These are phyloP conservation scores for Gallinago jamesoni DNA, from an alignment of 2,113 vertebrate genomes.

Conservation along the genomic window DNA sequence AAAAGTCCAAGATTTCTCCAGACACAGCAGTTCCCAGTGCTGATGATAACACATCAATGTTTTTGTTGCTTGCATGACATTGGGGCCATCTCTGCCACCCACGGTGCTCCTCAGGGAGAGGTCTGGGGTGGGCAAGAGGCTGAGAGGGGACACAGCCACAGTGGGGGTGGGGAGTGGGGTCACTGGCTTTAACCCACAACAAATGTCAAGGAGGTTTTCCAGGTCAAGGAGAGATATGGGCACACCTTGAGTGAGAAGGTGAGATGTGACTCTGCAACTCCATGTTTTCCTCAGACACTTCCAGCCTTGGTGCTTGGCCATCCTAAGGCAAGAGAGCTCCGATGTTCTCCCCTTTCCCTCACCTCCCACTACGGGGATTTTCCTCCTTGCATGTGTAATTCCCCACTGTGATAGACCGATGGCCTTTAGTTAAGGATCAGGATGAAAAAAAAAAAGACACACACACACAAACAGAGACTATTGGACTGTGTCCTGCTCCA, in stretches of 20 bases:
- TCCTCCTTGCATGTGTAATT: background rate
- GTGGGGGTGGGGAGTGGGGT: too few species aligned
- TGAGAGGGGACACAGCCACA: background rate
- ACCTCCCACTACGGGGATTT: too few species aligned
- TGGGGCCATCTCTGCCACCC: background rate
- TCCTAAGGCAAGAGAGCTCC: background rate
- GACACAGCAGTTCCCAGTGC: background rate
- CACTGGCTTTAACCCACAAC: background rate
- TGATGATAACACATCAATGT: background rate
- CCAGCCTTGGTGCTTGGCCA: background rate
- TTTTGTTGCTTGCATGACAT: background rate
- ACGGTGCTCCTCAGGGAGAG: too few species aligned
- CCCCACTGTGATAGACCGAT: rapidly evolving
- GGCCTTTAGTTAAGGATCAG: background rate
- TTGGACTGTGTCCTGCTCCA: background rate
- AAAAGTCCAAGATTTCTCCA: background rate
- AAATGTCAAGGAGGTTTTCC: background rate
- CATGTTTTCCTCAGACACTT: background rate
- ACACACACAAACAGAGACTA: background rate
- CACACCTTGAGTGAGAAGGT: background rate
- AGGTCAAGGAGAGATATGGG: background rate
- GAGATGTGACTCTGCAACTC: background rate
- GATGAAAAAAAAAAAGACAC: background rate
- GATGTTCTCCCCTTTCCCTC: background rate
- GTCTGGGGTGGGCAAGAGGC: background rate